Evolutionary conservation across 1,140 invertebrate genomes (phyloP), one percentile per base, ranked within the genome.

Genomic region (Callitettix versicolor): DNA sequence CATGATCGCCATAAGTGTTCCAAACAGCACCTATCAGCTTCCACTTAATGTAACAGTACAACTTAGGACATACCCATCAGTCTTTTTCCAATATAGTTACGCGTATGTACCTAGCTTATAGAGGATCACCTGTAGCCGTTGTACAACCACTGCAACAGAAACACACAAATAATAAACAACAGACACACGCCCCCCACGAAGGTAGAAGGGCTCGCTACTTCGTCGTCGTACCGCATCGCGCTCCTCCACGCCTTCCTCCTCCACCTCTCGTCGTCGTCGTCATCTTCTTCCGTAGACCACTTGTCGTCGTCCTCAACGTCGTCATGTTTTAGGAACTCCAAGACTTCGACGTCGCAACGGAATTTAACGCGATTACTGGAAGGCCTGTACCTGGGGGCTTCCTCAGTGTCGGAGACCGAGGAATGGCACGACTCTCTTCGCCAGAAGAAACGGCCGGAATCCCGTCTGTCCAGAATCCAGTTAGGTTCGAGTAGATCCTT

Each of bases 401-500:
- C 56, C 66, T 69, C 38, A 1, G 30, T 5, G 6, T 61, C 42
- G 14, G 3, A n/a, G 33, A 9, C 12, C 33, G 58, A 7, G 7
- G 21, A 14, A 4, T n/a, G n/a, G n/a, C n/a, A n/a, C 6, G 44
- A 69, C 58, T 72, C 67, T 4, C 73, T 63, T 17, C 73, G 59
- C 58, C 74, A 65, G 26, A 73, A 64, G 14, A 73, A 56, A 1
- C 65, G 42, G 1, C 62, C 70, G 36, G 71, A 73, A 18, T 70
- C 73, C 12, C 73, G 71, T 22, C 68, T 64, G 58, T 75, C 73
- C 49, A 75, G 54, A 52, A 71, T 73, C 74, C 74, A 75, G n/a
- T 71, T 71, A 1, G 72, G 73, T 38, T 71, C 53, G 15, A 17
- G 1, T 9, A 43, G 20, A 26, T 55, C 53, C 21, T 34, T 55